Conservation (phyloP, 30 jellyfish, hydroid and myxozoan species). For the Morbakka virulenta region DNA sequence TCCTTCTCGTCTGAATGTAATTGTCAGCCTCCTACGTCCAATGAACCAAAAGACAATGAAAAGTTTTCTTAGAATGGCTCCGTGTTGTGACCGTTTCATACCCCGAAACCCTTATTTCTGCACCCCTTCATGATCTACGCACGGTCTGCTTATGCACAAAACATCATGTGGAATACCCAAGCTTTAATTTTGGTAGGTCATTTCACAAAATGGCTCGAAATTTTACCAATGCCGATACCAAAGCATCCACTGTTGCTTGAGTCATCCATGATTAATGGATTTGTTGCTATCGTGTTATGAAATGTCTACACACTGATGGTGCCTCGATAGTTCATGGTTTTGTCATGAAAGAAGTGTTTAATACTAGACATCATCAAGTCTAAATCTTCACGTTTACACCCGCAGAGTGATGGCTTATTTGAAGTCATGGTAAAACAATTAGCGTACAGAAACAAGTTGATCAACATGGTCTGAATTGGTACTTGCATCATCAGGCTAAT, state of each 20-base stretch:
- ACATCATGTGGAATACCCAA: background rate
- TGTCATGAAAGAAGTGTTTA: constrained; percentile 5
- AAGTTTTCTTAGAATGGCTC: constrained; percentile 25
- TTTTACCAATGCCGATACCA: background rate
- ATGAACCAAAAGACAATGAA: background rate
- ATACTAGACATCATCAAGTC: constrained; percentile 21
- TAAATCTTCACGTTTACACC: constrained; percentile 22
- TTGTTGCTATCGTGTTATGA: constrained; percentile 18
- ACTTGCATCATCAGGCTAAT: constrained; percentile 11
- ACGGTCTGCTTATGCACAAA: too few relatives aligned
- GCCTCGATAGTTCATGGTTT: constrained; percentile 23
- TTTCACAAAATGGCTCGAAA: constrained; percentile 26
- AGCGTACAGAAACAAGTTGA: constrained; percentile 27
- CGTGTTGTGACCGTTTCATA: too few relatives aligned
- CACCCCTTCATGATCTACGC: too few relatives aligned
- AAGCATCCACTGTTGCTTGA: background rate
- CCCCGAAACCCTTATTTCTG: too few relatives aligned
- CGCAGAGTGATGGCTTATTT: constrained; percentile 34
- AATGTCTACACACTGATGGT: constrained; percentile 37
- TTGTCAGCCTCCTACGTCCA: constrained; percentile 14
- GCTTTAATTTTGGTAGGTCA: constrained; percentile 13
- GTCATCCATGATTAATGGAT: constrained; percentile 5
- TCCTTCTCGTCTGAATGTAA: constrained; percentile 11
- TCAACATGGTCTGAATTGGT: constrained; percentile 12
- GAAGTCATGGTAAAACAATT: constrained; percentile 35